These are phyloP conservation scores for Cephus pygmeus DNA, from an alignment of 2,888 invertebrate genomes.

Conservation along the genomic window DNA sequence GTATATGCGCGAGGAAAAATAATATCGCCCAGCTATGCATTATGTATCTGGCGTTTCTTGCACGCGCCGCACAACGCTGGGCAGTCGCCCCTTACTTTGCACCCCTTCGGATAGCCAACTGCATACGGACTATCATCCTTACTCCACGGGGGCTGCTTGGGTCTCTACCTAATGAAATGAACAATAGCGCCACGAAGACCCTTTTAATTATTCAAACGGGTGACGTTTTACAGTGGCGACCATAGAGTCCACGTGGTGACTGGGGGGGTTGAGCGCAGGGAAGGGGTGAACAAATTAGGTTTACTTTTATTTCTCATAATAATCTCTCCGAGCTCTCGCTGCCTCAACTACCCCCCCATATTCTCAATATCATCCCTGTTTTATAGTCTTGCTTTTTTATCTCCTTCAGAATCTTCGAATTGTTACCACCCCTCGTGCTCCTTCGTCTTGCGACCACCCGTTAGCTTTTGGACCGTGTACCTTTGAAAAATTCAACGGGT, in stretches of 20 bases:
- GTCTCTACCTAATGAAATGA: not conserved
- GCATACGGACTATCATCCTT: not conserved
- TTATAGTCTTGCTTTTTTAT: not conserved
- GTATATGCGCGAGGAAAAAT: conserved; percentile 48
- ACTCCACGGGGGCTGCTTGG: not conserved
- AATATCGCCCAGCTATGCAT: conserved; percentile 50
- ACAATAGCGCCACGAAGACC: not conserved
- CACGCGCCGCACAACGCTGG: not conserved
- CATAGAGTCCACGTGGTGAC: not conserved
- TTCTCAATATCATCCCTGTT: not conserved
- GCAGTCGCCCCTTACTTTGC: not conserved
- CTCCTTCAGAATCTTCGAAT: not conserved
- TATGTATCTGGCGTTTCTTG: conserved; percentile 34
- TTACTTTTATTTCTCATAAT: not conserved
- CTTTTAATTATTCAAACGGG: not conserved
- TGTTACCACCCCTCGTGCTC: not conserved
- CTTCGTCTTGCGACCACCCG: not conserved
- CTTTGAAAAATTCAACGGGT: not conserved
- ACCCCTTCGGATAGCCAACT: not conserved
- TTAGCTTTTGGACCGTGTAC: not conserved
- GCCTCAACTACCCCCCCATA: not conserved
- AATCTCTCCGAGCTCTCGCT: not conserved
- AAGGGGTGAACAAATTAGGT: not conserved
- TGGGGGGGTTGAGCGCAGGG: not conserved
- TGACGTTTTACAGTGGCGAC: too few relatives aligned